Evolutionary conservation across 2,113 vertebrate genomes (phyloP).

Genomic region (Etheostoma spectabile): DNA sequence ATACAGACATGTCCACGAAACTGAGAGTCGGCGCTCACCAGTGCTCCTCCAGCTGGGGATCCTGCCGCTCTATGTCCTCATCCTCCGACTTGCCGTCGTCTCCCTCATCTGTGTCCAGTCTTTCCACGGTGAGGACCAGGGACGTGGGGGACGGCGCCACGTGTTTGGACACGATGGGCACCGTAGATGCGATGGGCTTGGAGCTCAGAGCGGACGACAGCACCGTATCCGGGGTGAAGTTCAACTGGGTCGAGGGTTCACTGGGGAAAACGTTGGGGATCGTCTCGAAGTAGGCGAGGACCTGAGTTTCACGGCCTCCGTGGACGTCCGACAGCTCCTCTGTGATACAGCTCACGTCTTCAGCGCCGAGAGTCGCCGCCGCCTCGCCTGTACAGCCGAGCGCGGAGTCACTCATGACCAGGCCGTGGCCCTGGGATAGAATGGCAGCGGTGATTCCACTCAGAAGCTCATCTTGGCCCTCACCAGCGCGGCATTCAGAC

Average conservation of each 20-base stretch:
- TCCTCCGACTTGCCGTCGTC: constrained; percentile 34
- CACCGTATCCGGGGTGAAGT: constrained; percentile 73
- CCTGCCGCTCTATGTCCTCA: constrained; percentile 41
- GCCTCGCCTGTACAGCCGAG: background rate
- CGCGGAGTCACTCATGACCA: constrained; percentile 21
- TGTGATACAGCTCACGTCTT: constrained; percentile 49
- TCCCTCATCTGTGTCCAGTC: constrained; percentile 44
- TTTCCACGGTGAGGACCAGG: constrained; percentile 54
- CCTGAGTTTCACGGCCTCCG: constrained; percentile 48
- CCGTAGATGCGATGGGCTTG: constrained; percentile 81
- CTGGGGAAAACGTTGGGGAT: constrained; percentile 70
- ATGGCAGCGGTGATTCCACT: constrained; percentile 45
- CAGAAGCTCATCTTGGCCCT: constrained; percentile 51
- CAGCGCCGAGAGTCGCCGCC: constrained; percentile 9
- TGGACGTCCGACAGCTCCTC: constrained; percentile 38
- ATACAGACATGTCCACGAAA: background rate
- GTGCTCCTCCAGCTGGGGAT: constrained; percentile 79
- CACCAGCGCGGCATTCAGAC: constrained; percentile 47
- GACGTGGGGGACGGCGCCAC: constrained; percentile 3
- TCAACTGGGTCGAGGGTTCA: background rate
- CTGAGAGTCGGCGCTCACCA: constrained; percentile 63
- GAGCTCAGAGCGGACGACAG: constrained; percentile 79
- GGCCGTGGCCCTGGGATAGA: constrained; percentile 39
- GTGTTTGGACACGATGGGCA: constrained; percentile 84
- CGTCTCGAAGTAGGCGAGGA: constrained; percentile 82